These are phyloP conservation scores for Meteorus colon DNA, from an alignment of 2,888 invertebrate genomes.

Conservation along the genomic window DNA sequence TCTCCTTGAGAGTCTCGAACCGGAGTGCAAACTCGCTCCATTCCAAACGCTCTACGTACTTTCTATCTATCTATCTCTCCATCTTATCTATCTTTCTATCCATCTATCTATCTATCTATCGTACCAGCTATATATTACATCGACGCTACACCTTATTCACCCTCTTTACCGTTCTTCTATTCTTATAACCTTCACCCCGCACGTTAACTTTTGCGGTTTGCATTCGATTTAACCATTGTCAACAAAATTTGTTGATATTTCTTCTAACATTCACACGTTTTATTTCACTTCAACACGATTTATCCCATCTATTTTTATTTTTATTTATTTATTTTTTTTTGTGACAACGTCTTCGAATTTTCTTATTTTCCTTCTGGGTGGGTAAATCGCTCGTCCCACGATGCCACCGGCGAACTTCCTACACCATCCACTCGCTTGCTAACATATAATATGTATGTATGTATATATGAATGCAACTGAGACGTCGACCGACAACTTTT, in stretches of 20 bases:
- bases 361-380: too few species aligned
- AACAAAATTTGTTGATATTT: not conserved
- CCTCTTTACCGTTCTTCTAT: not conserved
- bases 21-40: conserved; percentile 45
- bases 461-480: not conserved
- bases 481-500: conserved; percentile 62
- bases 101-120: conserved; percentile 32
- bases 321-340: not conserved
- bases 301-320: not conserved
- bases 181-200: not conserved
- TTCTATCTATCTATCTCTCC: conserved; percentile 34
- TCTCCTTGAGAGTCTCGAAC: conserved; percentile 41
- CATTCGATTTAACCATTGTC: not conserved
- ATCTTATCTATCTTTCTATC: not conserved
- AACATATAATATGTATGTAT: not conserved
- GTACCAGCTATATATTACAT: not conserved
- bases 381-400: not conserved
- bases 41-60: conserved; percentile 37
- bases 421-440: not conserved
- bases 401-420: conserved; percentile 7
- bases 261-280: not conserved
- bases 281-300: not conserved
- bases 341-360: not conserved
- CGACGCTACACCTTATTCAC: not conserved
- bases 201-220: conserved; percentile 7